Percentiles rank a stretch among this genome's conserved stretches.
Conservation (phyloP, 2,797 vertebrate genomes). For the Nyctalus aviator region DNA sequence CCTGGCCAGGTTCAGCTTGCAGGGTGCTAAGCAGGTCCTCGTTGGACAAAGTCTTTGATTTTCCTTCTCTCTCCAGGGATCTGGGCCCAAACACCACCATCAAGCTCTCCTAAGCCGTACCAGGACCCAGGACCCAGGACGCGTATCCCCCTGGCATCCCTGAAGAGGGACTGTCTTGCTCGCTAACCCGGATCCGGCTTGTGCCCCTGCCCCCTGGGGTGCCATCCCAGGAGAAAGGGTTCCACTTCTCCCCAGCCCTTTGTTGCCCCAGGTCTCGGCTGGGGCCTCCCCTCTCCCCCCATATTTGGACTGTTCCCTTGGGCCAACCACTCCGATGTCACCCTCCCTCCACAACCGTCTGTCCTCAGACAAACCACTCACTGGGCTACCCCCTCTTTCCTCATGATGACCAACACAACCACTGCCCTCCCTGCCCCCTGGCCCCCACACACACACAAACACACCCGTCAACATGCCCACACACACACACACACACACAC, state of each 20-base stretch:
- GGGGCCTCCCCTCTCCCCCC: background rate
- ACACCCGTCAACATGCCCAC: background rate
- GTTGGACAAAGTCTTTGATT: background rate
- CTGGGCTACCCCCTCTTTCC: conserved; percentile 77
- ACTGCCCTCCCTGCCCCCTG: conserved; percentile 74
- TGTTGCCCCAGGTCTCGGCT: background rate
- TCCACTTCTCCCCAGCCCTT: background rate
- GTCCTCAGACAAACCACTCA: conserved; percentile 81
- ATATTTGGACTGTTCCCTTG: conserved; percentile 63
- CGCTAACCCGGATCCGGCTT: conserved; percentile 57
- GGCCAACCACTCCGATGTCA: conserved; percentile 50
- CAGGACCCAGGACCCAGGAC: conserved; percentile 82
- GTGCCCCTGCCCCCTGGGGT: conserved; percentile 73
- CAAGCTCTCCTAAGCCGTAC: conserved; percentile 88
- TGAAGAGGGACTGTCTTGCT: conserved; percentile 62
- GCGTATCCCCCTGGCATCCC: conserved; percentile 26
- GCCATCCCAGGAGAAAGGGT: conserved; percentile 76
- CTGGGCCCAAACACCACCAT: conserved; percentile 87
- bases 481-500: background rate
- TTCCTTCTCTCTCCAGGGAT: conserved; percentile 83
- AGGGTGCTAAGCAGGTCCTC: background rate
- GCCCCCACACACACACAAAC: background rate
- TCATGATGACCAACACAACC: conserved; percentile 66
- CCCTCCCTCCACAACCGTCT: conserved; percentile 14
- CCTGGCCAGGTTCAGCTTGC: background rate